A percentile compares a stretch with the other conserved stretches of the same genome.
Evolutionary conservation across 2,113 vertebrate species (phyloP).

Genomic region (Triplophysa rosa): DNA sequence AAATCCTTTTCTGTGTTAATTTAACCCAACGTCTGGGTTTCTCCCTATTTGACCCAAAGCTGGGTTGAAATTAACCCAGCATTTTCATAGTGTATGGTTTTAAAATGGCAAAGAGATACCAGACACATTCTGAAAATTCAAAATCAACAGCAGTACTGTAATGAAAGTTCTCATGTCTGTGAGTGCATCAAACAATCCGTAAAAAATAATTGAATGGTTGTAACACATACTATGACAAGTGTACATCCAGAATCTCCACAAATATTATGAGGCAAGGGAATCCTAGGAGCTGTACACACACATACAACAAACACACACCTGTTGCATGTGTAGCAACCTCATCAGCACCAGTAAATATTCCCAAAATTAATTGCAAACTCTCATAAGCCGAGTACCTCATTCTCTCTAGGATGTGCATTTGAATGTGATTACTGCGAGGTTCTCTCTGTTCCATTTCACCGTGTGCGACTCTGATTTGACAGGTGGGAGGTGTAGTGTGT

Average conservation of each 20-base stretch:
- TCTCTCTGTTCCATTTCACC: slow-evolving; percentile 35
- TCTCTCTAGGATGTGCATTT: slow-evolving; percentile 21
- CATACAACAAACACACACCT: too few species aligned
- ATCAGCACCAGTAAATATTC: not conserved
- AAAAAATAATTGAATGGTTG: too few species aligned
- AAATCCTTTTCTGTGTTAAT: too few species aligned
- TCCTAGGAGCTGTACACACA: not conserved
- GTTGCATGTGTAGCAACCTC: not conserved
- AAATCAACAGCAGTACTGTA: too few species aligned
- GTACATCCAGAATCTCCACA: too few species aligned
- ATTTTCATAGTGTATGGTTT: not conserved
- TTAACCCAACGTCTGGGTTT: not conserved
- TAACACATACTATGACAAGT: too few species aligned
- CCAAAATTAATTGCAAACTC: slow-evolving; percentile 6
- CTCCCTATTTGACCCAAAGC: not conserved
- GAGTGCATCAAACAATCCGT: too few species aligned
- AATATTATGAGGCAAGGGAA: not conserved
- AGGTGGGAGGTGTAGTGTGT: slow-evolving; percentile 48
- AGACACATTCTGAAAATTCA: too few species aligned
- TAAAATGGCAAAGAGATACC: too few species aligned
- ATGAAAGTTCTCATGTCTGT: too few species aligned
- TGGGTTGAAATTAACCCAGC: not conserved
- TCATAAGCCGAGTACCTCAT: not conserved
- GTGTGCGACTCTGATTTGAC: slow-evolving; percentile 13
- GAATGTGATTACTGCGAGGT: slow-evolving; percentile 6